Conservation (phyloP, 1,140 invertebrate genomes). For the Drosophila guanche region DNA sequence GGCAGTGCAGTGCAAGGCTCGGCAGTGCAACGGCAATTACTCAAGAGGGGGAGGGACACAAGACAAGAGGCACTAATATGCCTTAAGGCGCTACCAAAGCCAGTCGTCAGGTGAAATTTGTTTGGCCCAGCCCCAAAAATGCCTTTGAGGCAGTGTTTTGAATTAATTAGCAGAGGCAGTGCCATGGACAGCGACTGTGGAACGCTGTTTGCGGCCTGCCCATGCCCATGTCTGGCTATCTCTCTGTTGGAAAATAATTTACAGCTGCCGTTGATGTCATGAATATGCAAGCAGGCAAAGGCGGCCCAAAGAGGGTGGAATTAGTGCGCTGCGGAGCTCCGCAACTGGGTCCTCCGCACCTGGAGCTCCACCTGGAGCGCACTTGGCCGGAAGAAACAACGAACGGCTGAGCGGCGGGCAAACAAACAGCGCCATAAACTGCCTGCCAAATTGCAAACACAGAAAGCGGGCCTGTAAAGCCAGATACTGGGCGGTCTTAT, state of each 20-base stretch:
- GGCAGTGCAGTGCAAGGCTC: conserved; percentile 22
- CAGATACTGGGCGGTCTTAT: conserved; percentile 27
- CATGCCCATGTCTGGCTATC: conserved; percentile 43
- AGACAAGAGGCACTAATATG: conserved; percentile 57
- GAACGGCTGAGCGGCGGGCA: conserved; percentile 32
- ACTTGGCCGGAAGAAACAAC: conserved; percentile 34
- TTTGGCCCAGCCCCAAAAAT: conserved; percentile 66
- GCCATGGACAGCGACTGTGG: conserved; percentile 5
- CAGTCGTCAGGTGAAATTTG: conserved; percentile 59
- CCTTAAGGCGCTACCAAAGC: conserved; percentile 59
- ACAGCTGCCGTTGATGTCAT: conserved; percentile 72
- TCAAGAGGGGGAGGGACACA: conserved; percentile 46
- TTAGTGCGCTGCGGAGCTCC: background rate
- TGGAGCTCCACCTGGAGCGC: conserved; percentile 17
- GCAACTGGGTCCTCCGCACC: background rate
- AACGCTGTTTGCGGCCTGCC: conserved; percentile 57
- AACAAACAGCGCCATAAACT: conserved; percentile 74
- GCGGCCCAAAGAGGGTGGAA: background rate
- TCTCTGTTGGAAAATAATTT: conserved; percentile 62
- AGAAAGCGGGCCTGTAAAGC: conserved; percentile 2
- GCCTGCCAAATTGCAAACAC: conserved; percentile 50
- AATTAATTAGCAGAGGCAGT: conserved; percentile 70
- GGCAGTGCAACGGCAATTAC: conserved; percentile 62
- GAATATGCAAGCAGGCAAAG: conserved; percentile 66
- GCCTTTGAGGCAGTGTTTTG: conserved; percentile 75